phyloP scores from a whole-genome alignment of 2,888 invertebrate genomes.

The Hymenopus coronatus region DNA sequence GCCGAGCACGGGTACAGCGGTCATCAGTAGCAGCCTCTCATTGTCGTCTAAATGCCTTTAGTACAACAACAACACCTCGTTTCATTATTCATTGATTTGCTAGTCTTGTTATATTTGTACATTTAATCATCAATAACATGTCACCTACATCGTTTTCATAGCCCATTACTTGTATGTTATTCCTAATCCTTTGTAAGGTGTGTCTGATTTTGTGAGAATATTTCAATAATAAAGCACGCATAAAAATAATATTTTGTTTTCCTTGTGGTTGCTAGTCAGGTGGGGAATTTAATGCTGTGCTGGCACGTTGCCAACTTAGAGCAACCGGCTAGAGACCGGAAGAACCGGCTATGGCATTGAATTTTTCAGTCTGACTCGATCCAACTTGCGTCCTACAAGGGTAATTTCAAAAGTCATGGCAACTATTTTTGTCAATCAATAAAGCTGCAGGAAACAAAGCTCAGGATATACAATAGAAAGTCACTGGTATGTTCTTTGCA shows the following conservation, averaged over 20 bases:
- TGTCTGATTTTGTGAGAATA: neutral
- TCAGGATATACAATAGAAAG: too few species aligned
- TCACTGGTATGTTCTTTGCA: too few species aligned
- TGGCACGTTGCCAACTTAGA: too few species aligned
- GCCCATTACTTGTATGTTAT: neutral
- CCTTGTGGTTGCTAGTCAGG: too few species aligned
- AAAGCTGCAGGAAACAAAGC: too few species aligned
- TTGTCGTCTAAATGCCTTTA: neutral
- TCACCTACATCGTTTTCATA: neutral
- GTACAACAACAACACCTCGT: neutral
- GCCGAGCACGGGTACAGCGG: neutral
- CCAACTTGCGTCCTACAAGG: too few species aligned
- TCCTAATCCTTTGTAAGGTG: neutral
- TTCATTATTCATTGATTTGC: neutral
- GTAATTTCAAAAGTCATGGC: too few species aligned
- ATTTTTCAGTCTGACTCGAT: too few species aligned
- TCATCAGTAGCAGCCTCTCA: neutral
- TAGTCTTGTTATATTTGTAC: neutral
- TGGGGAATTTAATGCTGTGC: too few species aligned
- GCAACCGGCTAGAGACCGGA: too few species aligned
- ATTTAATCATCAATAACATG: neutral
- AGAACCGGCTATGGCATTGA: too few species aligned
- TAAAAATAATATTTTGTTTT: neutral
- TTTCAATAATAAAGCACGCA: neutral
- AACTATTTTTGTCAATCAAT: too few species aligned